Conservation (phyloP, 1,140 invertebrate genomes). For the Cryptotermes secundus region DNA sequence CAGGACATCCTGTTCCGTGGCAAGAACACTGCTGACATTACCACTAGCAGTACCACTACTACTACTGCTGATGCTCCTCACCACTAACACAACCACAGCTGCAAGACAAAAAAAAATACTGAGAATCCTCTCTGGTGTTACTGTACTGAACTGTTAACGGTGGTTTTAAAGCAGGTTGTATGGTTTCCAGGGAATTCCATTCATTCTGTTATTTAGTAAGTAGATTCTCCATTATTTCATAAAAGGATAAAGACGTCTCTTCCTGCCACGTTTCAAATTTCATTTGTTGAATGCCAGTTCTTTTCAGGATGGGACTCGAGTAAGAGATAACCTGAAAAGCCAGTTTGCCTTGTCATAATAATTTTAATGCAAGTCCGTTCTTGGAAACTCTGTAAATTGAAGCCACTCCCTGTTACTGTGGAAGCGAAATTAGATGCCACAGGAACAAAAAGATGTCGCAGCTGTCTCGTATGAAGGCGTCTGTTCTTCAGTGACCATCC, state of each 20-base stretch:
- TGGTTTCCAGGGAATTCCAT: too few relatives aligned
- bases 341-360: background rate
- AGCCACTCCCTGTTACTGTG: background rate
- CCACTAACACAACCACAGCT: too few relatives aligned
- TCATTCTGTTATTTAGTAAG: background rate
- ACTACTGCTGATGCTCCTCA: too few relatives aligned
- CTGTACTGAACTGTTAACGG: too few relatives aligned
- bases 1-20: too few relatives aligned
- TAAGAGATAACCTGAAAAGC: background rate
- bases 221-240: background rate
- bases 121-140: too few relatives aligned
- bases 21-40: too few relatives aligned
- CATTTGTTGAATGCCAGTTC: constrained; percentile 8
- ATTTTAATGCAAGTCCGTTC: background rate
- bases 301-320: background rate
- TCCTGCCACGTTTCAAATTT: background rate
- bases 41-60: too few relatives aligned
- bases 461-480: background rate
- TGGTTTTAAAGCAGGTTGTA: too few relatives aligned
- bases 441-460: background rate
- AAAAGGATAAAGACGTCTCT: background rate
- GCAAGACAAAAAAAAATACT: too few relatives aligned
- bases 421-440: background rate
- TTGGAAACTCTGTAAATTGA: constrained; percentile 3
- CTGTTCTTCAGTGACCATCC: background rate